These are phyloP conservation scores for Hemicentrotus pulcherrimus DNA, from an alignment of 35 echinoderm and acorn worm genomes.

Conservation along the genomic window DNA sequence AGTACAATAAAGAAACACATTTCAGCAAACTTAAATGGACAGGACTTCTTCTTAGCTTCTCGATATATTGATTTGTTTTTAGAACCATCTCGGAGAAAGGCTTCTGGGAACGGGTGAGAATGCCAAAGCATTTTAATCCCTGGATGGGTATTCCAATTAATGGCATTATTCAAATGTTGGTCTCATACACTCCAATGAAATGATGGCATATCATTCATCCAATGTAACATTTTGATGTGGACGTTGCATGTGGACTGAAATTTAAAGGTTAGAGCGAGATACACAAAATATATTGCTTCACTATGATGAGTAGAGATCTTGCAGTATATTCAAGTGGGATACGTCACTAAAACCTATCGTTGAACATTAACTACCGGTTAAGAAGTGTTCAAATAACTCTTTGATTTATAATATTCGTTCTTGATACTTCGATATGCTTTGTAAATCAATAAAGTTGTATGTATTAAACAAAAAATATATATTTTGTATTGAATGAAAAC, in stretches of 20 bases:
- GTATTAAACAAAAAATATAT: too few species aligned
- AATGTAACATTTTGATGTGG: not conserved
- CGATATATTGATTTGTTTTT: slow-evolving; percentile 20
- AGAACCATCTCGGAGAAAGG: not conserved
- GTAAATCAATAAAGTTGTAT: too few species aligned
- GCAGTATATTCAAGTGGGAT: too few species aligned
- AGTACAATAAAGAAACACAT: slow-evolving; percentile 11
- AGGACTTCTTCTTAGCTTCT: not conserved
- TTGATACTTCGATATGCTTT: too few species aligned
- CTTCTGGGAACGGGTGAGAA: not conserved
- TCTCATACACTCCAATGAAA: not conserved
- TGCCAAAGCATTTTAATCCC: not conserved
- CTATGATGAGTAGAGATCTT: too few species aligned
- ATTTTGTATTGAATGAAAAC: too few species aligned
- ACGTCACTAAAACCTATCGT: too few species aligned
- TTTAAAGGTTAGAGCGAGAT: too few species aligned
- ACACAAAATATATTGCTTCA: too few species aligned
- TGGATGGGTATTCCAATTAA: not conserved
- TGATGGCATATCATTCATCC: not conserved
- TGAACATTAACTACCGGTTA: too few species aligned
- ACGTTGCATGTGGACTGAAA: not conserved
- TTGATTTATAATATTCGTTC: too few species aligned
- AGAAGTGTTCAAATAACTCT: too few species aligned
- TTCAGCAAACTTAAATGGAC: not conserved
- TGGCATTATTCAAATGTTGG: not conserved